A percentile compares a stretch with the other conserved stretches of the same genome.
These are phyloP conservation scores for Aplysia californica DNA, from an alignment of 1,140 invertebrate species.

Conservation along the genomic window DNA sequence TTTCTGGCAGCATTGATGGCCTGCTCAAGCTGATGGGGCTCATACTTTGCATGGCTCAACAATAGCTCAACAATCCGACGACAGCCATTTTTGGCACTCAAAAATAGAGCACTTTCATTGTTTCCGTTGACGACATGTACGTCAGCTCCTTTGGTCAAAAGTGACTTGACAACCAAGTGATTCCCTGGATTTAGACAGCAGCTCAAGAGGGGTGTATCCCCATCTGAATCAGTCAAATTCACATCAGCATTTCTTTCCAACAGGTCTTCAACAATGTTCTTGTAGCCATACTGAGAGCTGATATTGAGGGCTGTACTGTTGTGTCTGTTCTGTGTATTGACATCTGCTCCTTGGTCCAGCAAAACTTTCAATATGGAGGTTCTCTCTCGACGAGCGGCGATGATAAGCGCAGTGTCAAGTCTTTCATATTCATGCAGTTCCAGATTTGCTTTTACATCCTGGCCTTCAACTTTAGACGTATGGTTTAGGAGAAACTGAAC, in stretches of 20 bases:
- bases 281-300: background rate
- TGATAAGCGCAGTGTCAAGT: background rate
- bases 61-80: background rate
- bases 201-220: slow-evolving; percentile 1
- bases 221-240: background rate
- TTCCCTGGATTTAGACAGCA: background rate
- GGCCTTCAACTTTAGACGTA: background rate
- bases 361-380: background rate
- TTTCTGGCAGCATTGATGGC: background rate
- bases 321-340: background rate
- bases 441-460: background rate
- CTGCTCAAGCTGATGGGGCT: background rate
- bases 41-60: background rate
- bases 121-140: background rate
- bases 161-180: background rate
- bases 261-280: background rate
- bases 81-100: background rate
- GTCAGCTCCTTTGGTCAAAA: background rate
- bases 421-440: background rate
- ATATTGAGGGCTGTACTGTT: background rate
- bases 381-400: background rate
- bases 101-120: background rate
- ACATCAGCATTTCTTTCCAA: background rate
- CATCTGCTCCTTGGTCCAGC: background rate
- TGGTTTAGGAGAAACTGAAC: background rate